Evolutionary conservation across 2,888 invertebrate genomes (phyloP).

Genomic region (Saturnia pavonia): DNA sequence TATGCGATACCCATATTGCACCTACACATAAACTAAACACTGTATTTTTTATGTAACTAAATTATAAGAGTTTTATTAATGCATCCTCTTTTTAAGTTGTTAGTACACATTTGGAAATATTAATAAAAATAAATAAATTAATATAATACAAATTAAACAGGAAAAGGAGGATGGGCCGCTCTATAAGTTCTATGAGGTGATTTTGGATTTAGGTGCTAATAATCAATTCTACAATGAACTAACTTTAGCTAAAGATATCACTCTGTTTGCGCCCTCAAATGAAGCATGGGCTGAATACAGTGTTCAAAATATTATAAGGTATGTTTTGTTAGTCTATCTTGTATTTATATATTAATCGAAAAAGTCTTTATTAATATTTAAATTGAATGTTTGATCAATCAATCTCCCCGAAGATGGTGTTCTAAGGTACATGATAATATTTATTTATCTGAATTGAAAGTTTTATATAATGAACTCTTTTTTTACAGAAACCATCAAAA

Average conservation of each 20-base stretch:
- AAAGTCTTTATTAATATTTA: conserved; percentile 25
- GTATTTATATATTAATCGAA: not conserved
- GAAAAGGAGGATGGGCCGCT: conserved; percentile 83
- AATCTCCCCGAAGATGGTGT: not conserved
- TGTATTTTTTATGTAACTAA: not conserved
- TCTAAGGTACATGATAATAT: not conserved
- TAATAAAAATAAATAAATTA: not conserved
- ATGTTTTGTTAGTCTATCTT: conserved; percentile 30
- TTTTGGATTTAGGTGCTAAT: conserved; percentile 88
- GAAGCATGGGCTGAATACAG: conserved; percentile 90
- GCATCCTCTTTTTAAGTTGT: conserved; percentile 23
- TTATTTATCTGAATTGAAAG: not conserved
- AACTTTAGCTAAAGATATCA: conserved; percentile 86
- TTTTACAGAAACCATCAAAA: conserved; percentile 84
- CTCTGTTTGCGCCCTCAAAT: conserved; percentile 94
- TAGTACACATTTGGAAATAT: not conserved
- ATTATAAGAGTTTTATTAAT: conserved; percentile 22
- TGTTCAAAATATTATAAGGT: conserved; percentile 86
- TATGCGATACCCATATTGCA: not conserved
- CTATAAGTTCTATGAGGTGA: conserved; percentile 91
- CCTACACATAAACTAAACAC: not conserved
- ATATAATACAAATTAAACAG: conserved; percentile 40
- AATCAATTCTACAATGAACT: conserved; percentile 86
- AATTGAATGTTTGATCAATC: too few species aligned
- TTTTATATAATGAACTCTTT: conserved; percentile 16